These are phyloP conservation scores for Hoplias malabaricus DNA, from an alignment of 2,113 vertebrate genomes.

Conservation along the genomic window DNA sequence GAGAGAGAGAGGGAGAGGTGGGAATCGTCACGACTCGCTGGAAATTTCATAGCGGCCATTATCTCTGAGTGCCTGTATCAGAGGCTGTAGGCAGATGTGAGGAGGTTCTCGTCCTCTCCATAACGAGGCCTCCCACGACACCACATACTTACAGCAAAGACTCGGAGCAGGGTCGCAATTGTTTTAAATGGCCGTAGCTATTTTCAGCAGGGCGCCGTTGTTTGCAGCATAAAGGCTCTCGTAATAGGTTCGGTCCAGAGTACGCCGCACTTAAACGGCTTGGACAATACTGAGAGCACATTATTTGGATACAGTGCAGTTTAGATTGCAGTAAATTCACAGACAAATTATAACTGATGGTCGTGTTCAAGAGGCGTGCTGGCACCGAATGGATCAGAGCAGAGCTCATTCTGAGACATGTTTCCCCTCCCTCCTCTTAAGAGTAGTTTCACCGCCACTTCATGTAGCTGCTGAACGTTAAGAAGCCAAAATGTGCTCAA, in stretches of 20 bases:
- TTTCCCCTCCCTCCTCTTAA: neutral
- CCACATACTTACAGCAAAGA: constrained; percentile 18
- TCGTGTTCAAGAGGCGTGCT: neutral
- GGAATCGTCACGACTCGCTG: constrained; percentile 36
- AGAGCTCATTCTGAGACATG: neutral
- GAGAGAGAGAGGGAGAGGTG: constrained; percentile 28
- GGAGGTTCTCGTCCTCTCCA: constrained; percentile 32
- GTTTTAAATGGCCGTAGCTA: constrained; percentile 19
- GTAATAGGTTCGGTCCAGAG: neutral
- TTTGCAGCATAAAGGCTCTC: neutral
- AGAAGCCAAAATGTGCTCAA: constrained; percentile 1
- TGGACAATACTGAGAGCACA: neutral
- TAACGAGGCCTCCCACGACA: constrained; percentile 38
- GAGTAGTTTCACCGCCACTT: neutral
- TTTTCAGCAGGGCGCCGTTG: neutral
- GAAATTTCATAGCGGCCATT: constrained; percentile 54
- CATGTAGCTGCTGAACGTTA: constrained; percentile 11
- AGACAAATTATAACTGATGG: neutral
- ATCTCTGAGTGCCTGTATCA: constrained; percentile 33
- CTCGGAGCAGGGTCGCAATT: constrained; percentile 6
- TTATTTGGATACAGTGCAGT: neutral
- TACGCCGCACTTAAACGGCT: neutral
- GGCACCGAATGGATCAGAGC: neutral
- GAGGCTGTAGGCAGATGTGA: constrained; percentile 29
- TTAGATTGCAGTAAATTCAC: neutral